These are phyloP conservation scores for Epistrophe grossulariae DNA, from an alignment of 2,888 invertebrate genomes.

Conservation along the genomic window DNA sequence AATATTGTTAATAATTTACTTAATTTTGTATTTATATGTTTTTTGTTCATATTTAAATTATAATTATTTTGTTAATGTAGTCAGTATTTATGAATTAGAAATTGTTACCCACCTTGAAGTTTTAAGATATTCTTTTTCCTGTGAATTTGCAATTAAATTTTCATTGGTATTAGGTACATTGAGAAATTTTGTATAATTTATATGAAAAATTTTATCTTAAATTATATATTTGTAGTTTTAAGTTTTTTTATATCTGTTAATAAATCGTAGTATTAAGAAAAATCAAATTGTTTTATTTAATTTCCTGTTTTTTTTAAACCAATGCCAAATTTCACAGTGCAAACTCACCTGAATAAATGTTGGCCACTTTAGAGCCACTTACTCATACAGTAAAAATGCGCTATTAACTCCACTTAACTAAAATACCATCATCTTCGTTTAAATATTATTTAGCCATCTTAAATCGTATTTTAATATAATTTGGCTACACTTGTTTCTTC, in stretches of 20 bases:
- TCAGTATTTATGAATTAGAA: background rate
- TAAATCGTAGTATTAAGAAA: constrained; percentile 34
- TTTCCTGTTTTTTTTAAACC: background rate
- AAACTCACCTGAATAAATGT: too few species aligned
- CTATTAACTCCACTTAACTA: too few species aligned
- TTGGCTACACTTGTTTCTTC: too few species aligned
- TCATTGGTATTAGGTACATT: constrained; percentile 44
- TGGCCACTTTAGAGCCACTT: too few species aligned
- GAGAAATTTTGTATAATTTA: constrained; percentile 31
- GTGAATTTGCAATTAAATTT: constrained; percentile 35
- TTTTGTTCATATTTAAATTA: constrained; percentile 26
- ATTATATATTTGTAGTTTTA: constrained; percentile 38
- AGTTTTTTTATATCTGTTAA: constrained; percentile 27
- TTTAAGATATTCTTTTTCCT: constrained; percentile 30
- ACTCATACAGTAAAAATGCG: too few species aligned
- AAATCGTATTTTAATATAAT: too few species aligned
- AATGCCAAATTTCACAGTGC: too few species aligned
- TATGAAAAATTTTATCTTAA: constrained; percentile 38
- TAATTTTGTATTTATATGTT: constrained; percentile 36
- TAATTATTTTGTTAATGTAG: constrained; percentile 57
- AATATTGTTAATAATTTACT: constrained; percentile 2
- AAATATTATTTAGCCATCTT: too few species aligned
- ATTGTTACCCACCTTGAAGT: constrained; percentile 57
- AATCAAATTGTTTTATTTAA: constrained; percentile 15
- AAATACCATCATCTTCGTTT: too few species aligned